Conservation (phyloP, 2,888 invertebrate genomes). For the Spicauda simplicius region DNA sequence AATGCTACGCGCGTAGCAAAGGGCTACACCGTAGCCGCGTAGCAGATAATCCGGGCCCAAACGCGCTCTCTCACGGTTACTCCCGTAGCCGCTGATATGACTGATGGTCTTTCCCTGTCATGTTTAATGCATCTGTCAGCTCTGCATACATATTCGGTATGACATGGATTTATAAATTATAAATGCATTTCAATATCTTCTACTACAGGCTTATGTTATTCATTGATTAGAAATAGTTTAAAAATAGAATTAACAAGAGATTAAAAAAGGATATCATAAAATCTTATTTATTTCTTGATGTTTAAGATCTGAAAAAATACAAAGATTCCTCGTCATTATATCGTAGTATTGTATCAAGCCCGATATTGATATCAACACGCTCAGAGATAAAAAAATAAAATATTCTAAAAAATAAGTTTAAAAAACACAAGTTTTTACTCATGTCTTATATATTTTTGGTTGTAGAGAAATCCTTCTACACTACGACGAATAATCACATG, state of each 20-base stretch:
- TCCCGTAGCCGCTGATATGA: constrained; percentile 63
- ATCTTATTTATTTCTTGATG: too few relatives aligned
- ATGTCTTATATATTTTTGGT: neutral
- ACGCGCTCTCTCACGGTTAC: constrained; percentile 75
- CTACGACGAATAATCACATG: neutral
- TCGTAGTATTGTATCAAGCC: too few relatives aligned
- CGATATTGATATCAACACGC: too few relatives aligned
- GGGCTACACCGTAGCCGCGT: constrained; percentile 75
- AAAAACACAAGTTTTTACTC: too few relatives aligned
- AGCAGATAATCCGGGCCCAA: constrained; percentile 77
- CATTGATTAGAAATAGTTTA: too few relatives aligned
- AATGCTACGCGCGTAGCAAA: constrained; percentile 69
- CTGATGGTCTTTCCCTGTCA: constrained; percentile 75
- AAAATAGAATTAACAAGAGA: too few relatives aligned
- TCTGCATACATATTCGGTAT: constrained; percentile 60
- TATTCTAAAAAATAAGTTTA: too few relatives aligned
- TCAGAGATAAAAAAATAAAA: too few relatives aligned
- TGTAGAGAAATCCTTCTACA: neutral
- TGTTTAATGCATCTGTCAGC: constrained; percentile 74
- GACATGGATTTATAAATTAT: constrained; percentile 55
- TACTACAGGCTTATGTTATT: neutral
- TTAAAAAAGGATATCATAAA: too few relatives aligned
- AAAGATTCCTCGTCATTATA: too few relatives aligned
- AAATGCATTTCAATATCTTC: neutral
- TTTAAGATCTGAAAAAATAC: too few relatives aligned